Evolutionary conservation across 2,888 invertebrate genomes (phyloP), one percentile per base, ranked within the genome.

Genomic region (Leucophora obtusa): DNA sequence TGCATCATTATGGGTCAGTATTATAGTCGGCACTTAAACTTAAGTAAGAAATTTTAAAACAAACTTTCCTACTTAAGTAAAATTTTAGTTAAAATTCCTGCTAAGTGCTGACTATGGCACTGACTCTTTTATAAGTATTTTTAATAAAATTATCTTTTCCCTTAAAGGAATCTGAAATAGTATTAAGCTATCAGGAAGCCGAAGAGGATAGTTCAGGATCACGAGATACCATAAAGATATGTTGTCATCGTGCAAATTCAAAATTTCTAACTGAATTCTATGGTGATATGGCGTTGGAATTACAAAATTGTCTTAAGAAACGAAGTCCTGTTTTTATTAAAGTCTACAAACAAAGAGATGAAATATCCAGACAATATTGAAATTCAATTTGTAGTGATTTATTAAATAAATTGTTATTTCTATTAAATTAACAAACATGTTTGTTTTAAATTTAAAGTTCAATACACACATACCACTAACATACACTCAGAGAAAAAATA

Each of bases 291-390:
- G 84, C 84, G 0, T 70, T 79, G 3, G 84, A 83, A 43, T 59
- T 87, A 17, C 82, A 84, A 58, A 82, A 62, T n/a, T 87, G 86
- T 71, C 77, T 86, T 17, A 53, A 59, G 21, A 56, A 73, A 43
- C 33, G 38, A 0, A 74, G 70, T 43, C 18, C 69, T 1, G 60
- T 18, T 1, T 81, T 24, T 33, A 2, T 7, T 2, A 54, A 54
- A 43, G 70, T 81, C 2, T 56, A 24, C 5, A 65, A 47, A 38
- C 2, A 24, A 7, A 70, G 81, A 65, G 73, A 81, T 74, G 70
- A 77, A 38, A 17, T 10, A 2, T 81, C 77, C 0, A 38, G 50
- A 28, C 54, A 77, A 35, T 81, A 81, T 70, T 81, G 21, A 73
- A 59, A 74, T 63, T 62, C 33, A 43, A 17, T 24, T 47, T 38